Conservation (phyloP, 2,888 invertebrate genomes). For the Acronicta alni region DNA sequence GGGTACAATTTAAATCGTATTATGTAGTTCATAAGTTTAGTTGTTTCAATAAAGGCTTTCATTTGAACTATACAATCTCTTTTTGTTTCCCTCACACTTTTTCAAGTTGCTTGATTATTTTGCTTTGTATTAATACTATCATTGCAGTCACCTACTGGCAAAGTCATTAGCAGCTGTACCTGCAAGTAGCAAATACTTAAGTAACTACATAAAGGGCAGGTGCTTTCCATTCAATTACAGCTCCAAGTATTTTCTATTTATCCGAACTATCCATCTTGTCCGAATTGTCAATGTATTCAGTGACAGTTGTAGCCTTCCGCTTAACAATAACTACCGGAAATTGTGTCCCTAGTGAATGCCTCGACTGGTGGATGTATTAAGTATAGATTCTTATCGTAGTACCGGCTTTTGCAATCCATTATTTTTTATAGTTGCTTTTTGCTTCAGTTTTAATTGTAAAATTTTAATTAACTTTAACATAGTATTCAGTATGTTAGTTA, state of each 20-base stretch:
- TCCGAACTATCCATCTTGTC: conserved; percentile 51
- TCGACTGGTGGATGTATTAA: conserved; percentile 49
- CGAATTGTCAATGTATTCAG: conserved; percentile 45
- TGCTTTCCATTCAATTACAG: conserved; percentile 27
- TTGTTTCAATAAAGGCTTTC: no score
- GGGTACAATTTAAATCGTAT: no score
- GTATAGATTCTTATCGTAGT: conserved; percentile 41
- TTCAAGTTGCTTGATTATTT: no score
- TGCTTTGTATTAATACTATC: no score
- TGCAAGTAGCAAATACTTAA: not conserved
- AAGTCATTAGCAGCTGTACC: not conserved
- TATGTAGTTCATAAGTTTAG: no score
- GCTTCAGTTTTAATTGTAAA: conserved; percentile 7
- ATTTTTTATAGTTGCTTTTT: conserved; percentile 27
- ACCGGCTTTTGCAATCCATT: conserved; percentile 29
- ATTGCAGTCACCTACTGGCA: no score
- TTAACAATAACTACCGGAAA: conserved; percentile 56
- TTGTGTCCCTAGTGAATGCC: conserved; percentile 48
- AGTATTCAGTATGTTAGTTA: not conserved
- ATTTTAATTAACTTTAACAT: conserved; percentile 14
- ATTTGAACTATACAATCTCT: no score
- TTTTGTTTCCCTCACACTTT: no score
- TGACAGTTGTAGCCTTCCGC: conserved; percentile 38
- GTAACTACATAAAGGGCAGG: conserved; percentile 31
- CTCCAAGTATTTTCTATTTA: conserved; percentile 44